phyloP scores from a whole-genome alignment of 2,797 vertebrate genomes.

The Chloroceryle amazona region DNA sequence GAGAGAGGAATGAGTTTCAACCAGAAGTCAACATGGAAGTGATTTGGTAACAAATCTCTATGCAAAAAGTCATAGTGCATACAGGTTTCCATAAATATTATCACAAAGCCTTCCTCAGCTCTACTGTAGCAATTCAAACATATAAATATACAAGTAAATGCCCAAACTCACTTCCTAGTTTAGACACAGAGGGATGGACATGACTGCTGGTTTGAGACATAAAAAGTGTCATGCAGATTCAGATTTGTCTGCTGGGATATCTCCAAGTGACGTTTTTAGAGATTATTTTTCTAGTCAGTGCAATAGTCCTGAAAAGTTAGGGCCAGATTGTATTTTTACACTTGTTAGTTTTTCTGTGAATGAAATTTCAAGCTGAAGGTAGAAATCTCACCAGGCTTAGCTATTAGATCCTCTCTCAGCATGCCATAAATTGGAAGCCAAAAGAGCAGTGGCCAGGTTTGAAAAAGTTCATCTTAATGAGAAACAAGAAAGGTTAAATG shows the following conservation, averaged over 20 bases:
- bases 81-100: background rate
- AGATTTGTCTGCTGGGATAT: background rate
- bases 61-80: background rate
- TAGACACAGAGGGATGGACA: background rate
- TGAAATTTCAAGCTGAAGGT: background rate
- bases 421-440: background rate
- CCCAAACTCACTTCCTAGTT: background rate
- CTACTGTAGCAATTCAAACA: background rate
- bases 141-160: background rate
- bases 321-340: background rate
- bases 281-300: background rate
- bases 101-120: background rate
- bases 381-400: background rate
- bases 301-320: background rate
- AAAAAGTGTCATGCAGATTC: background rate
- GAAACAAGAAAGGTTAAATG: slow-evolving; percentile 50
- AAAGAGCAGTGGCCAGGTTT: background rate
- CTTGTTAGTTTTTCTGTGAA: fast-evolving
- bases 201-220: background rate
- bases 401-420: background rate
- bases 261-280: background rate
- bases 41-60: background rate
- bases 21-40: background rate
- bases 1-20: background rate
- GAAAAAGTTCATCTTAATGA: slow-evolving; percentile 8